Percentiles rank a stretch among this genome's conserved stretches.
phyloP scores from a whole-genome alignment of 2,888 invertebrate species.

The Anthophora plumipes region DNA sequence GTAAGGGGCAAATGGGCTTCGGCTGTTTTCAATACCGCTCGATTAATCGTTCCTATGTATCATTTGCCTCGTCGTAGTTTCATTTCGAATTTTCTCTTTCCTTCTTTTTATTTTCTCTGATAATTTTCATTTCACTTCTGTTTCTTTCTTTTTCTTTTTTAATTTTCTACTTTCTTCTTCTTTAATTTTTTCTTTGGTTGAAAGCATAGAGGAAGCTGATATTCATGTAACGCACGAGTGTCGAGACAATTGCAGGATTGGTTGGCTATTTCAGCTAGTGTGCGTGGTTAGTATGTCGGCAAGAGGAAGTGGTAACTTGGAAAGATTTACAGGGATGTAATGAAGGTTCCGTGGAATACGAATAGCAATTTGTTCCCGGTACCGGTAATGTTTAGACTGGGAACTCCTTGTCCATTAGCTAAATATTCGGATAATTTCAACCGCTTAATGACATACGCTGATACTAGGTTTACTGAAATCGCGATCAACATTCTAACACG shows the following conservation, averaged over 20 bases:
- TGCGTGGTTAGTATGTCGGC: not conserved
- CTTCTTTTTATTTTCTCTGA: not conserved
- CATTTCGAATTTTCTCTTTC: not conserved
- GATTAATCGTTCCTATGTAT: constrained; percentile 46
- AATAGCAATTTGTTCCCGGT: not conserved
- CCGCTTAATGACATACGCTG: not conserved
- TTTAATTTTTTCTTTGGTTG: not conserved
- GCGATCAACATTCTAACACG: not conserved
- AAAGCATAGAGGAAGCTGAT: too few relatives aligned
- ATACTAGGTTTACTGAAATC: not conserved
- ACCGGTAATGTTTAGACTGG: too few relatives aligned
- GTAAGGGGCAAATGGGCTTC: constrained; percentile 24
- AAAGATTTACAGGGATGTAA: not conserved
- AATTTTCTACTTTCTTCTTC: not conserved
- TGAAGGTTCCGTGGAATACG: not conserved
- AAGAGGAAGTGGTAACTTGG: too few relatives aligned
- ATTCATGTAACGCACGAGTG: too few relatives aligned
- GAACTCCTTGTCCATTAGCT: not conserved
- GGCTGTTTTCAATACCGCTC: constrained; percentile 45
- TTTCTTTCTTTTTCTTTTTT: not conserved
- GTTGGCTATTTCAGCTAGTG: too few relatives aligned
- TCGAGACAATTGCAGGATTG: not conserved
- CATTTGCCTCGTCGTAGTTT: constrained; percentile 9
- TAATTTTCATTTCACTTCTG: not conserved
- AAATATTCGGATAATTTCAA: too few relatives aligned